Conservation (phyloP, 1,140 invertebrate species). For the Phocides pigmalion region DNA sequence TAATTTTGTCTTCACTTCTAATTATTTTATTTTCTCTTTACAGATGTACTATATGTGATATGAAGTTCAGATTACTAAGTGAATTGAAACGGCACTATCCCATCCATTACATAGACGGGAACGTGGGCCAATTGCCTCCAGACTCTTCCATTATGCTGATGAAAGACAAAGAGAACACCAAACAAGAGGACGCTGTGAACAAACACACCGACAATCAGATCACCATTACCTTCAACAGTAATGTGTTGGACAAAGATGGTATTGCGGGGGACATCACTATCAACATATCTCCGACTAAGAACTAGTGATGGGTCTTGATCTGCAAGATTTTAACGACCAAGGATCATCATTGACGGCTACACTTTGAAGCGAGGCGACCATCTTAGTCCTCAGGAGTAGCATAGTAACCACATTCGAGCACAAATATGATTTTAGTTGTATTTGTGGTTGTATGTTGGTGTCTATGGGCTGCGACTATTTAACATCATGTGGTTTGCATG, state of each 20-base stretch:
- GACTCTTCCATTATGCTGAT: constrained; percentile 29
- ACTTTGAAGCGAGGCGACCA: too few relatives aligned
- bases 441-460: too few relatives aligned
- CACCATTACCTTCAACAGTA: constrained; percentile 61
- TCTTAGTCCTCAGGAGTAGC: too few relatives aligned
- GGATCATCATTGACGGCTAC: too few relatives aligned
- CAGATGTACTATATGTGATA: constrained; percentile 61
- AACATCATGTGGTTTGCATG: too few relatives aligned
- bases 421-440: too few relatives aligned
- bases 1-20: too few relatives aligned
- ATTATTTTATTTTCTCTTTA: constrained; percentile 28
- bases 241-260: constrained; percentile 51
- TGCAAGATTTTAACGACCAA: too few relatives aligned
- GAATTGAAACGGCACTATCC: constrained; percentile 79
- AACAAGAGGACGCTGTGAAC: constrained; percentile 19
- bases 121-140: not conserved
- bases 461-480: too few relatives aligned
- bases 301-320: constrained; percentile 26
- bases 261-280: constrained; percentile 60
- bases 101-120: constrained; percentile 61
- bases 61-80: constrained; percentile 68
- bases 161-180: constrained; percentile 9
- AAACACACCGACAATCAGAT: constrained; percentile 41
- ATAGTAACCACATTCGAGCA: too few relatives aligned
- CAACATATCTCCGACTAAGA: constrained; percentile 52